These are phyloP conservation scores for Lophura nycthemera DNA, from an alignment of 2,113 vertebrate species.

Conservation along the genomic window DNA sequence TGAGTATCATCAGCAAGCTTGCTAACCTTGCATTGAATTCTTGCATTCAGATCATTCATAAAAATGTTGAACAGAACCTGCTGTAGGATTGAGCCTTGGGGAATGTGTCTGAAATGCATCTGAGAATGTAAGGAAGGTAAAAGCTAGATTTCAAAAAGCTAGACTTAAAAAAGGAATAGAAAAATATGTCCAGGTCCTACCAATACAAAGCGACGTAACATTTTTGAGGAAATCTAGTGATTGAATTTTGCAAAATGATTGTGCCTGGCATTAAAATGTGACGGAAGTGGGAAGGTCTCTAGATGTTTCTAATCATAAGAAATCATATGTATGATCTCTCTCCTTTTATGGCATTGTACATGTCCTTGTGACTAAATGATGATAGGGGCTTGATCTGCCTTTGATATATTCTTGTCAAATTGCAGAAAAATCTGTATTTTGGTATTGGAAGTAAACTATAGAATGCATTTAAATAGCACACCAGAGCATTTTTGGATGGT, in stretches of 20 bases:
- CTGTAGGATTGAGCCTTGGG: background rate
- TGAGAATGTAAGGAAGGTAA: background rate
- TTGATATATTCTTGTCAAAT: background rate
- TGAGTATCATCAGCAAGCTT: background rate
- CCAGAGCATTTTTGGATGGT: background rate
- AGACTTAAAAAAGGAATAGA: background rate
- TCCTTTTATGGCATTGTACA: background rate
- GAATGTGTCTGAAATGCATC: background rate
- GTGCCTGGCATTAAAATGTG: background rate
- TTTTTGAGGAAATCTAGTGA: background rate
- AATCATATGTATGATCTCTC: background rate
- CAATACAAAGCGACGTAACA: background rate
- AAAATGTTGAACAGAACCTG: background rate
- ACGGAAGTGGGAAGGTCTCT: background rate
- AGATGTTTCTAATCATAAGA: background rate
- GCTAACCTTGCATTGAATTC: background rate
- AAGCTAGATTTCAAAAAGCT: background rate
- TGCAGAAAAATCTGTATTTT: background rate
- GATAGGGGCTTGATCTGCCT: background rate
- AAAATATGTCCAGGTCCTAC: background rate
- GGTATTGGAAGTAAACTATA: background rate
- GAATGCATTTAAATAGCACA: background rate
- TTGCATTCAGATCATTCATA: background rate
- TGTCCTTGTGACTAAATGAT: background rate
- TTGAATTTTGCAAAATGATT: background rate